phyloP scores from a whole-genome alignment of 1,140 invertebrate genomes.

The Stegodyphus mimosarum region DNA sequence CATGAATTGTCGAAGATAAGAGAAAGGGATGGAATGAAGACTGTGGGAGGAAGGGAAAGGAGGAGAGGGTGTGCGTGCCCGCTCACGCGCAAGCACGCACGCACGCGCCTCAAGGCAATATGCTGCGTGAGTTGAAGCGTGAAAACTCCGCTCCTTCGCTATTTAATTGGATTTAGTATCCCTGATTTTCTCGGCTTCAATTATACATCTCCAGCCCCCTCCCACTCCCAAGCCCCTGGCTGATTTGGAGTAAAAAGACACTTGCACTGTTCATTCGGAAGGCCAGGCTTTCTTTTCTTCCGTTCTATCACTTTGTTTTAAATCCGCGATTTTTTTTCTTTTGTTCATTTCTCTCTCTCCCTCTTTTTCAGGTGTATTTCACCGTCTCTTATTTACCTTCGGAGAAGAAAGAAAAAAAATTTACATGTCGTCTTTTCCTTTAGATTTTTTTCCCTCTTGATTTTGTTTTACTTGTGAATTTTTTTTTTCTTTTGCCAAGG shows the following conservation, averaged over 20 bases:
- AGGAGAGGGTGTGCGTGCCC: not conserved
- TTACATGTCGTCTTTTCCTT: not conserved
- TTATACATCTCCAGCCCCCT: conserved; percentile 46
- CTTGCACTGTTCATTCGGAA: conserved; percentile 11
- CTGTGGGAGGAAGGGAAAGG: not conserved
- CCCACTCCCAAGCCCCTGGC: not conserved
- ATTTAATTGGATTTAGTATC: conserved; percentile 61
- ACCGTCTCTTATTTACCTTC: not conserved
- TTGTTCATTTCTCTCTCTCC: not conserved
- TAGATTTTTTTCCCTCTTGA: conserved; percentile 10
- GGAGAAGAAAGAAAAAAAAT: not conserved
- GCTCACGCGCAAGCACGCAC: conserved; percentile 25
- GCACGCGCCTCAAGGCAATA: conserved; percentile 55
- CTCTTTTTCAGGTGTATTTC: not conserved
- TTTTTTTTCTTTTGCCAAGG: not conserved
- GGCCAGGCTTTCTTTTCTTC: conserved; percentile 23
- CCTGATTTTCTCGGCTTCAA: conserved; percentile 59
- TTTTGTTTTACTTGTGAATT: not conserved
- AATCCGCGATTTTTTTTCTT: not conserved
- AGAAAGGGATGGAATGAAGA: not conserved
- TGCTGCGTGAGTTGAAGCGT: conserved; percentile 35
- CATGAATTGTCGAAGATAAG: conserved; percentile 59
- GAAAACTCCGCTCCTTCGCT: conserved; percentile 54
- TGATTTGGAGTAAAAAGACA: conserved; percentile 37
- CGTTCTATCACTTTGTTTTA: not conserved